A percentile compares a stretch with the other conserved stretches of the same genome.
These are phyloP conservation scores for Xyrichtys novacula DNA, from an alignment of 2,797 vertebrate genomes.

Conservation along the genomic window DNA sequence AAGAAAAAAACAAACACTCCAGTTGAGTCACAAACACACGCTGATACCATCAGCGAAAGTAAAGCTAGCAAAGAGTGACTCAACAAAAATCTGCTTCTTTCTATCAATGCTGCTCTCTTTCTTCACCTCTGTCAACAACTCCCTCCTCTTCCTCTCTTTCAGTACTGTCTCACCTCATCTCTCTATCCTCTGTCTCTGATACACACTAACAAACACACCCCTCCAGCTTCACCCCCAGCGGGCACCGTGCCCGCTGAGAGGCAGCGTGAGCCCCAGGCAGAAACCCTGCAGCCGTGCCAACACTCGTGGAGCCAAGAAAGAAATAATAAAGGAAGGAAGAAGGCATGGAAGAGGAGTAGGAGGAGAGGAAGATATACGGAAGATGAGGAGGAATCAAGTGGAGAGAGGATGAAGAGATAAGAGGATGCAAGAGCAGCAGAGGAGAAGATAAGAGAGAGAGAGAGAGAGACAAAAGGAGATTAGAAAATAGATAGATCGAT, in stretches of 20 bases:
- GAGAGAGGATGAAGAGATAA: slow-evolving; percentile 72
- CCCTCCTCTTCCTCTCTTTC: slow-evolving; percentile 22
- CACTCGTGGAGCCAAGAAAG: slow-evolving; percentile 42
- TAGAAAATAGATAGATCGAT: slow-evolving; percentile 60
- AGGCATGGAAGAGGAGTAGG: slow-evolving; percentile 3
- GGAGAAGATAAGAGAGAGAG: slow-evolving; percentile 57
- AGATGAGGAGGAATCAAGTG: slow-evolving; percentile 42
- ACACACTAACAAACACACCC: slow-evolving; percentile 32
- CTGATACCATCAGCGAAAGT: slow-evolving; percentile 24
- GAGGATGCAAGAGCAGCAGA: slow-evolving; percentile 62
- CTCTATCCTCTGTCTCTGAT: slow-evolving; percentile 30
- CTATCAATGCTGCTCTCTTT: slow-evolving; percentile 28
- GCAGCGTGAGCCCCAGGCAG: slow-evolving; percentile 65
- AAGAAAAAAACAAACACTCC: not conserved
- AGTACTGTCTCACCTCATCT: slow-evolving; percentile 22
- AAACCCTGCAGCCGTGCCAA: slow-evolving; percentile 45
- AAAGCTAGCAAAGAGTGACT: slow-evolving; percentile 69
- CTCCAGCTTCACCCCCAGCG: slow-evolving; percentile 61
- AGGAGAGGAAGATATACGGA: slow-evolving; percentile 22
- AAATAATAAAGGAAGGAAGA: slow-evolving; percentile 28
- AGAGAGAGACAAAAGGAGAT: slow-evolving; percentile 66
- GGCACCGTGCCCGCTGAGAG: slow-evolving; percentile 70
- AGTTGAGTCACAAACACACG: not conserved
- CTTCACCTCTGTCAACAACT: slow-evolving; percentile 33
- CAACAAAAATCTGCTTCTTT: slow-evolving; percentile 66